Percentiles rank a stretch among this genome's conserved stretches.
Evolutionary conservation across 2,888 invertebrate genomes (phyloP).

Genomic region (Miltochrista miniata): DNA sequence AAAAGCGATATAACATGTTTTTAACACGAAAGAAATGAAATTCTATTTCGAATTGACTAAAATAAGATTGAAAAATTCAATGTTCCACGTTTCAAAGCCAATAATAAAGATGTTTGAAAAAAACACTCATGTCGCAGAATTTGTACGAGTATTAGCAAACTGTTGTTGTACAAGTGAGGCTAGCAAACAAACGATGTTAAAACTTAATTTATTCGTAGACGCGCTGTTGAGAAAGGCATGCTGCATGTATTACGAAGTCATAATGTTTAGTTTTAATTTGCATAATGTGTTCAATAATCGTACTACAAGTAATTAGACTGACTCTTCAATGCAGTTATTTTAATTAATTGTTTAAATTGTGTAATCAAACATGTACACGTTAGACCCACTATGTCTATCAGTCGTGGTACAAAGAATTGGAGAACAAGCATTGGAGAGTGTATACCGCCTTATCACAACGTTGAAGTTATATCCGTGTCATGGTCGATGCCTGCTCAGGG

Average conservation of each 20-base stretch:
- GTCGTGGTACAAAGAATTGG: too few relatives aligned
- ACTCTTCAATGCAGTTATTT: constrained; percentile 17
- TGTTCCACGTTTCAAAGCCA: constrained; percentile 6
- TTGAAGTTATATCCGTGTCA: constrained; percentile 26
- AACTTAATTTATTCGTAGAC: constrained; percentile 40
- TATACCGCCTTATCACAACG: constrained; percentile 8
- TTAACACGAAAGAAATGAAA: too few relatives aligned
- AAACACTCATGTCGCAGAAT: constrained; percentile 9
- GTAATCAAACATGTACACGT: background rate
- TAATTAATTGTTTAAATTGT: constrained; percentile 5
- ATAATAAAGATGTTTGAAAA: constrained; percentile 15
- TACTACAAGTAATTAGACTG: constrained; percentile 19
- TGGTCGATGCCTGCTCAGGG: constrained; percentile 23
- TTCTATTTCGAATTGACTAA: too few relatives aligned
- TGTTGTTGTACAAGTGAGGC: constrained; percentile 13
- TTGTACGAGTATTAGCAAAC: constrained; percentile 3
- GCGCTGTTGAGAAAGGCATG: constrained; percentile 37
- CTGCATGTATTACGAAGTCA: constrained; percentile 31
- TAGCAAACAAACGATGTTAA: constrained; percentile 33
- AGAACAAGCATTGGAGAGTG: background rate
- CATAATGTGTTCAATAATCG: constrained; percentile 26
- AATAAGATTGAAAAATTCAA: background rate
- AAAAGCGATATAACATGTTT: too few relatives aligned
- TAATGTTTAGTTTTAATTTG: constrained; percentile 28
- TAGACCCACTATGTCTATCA: too few relatives aligned